These are phyloP conservation scores for Onychostoma macrolepis DNA, from an alignment of 2,113 vertebrate species.

Conservation along the genomic window DNA sequence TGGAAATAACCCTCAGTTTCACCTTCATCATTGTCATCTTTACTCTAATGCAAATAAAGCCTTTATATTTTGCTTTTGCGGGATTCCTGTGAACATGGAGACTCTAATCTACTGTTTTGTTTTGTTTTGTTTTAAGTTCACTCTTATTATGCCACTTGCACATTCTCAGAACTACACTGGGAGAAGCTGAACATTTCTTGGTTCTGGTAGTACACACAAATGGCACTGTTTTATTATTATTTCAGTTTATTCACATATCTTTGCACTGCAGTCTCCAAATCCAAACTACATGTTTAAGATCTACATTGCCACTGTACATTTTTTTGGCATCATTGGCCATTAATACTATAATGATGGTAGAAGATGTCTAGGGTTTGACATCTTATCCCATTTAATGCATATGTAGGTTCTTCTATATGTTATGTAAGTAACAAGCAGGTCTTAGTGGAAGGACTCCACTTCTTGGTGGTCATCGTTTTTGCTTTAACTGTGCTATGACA, in stretches of 20 bases:
- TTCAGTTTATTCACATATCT: not conserved
- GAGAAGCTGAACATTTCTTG: not conserved
- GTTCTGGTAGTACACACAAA: not conserved
- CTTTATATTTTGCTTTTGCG: conserved; percentile 12
- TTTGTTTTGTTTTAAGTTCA: not conserved
- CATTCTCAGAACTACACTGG: not conserved
- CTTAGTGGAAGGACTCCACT: conserved; percentile 5
- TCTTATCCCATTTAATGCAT: not conserved
- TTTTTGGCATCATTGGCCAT: not conserved
- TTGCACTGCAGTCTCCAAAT: not conserved
- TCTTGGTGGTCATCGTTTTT: no score
- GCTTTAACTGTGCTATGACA: not conserved
- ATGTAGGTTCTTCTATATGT: not conserved
- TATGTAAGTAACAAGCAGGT: not conserved
- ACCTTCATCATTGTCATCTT: conserved; percentile 33
- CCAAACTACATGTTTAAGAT: not conserved
- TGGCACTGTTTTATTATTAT: not conserved
- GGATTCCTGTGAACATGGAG: conserved; percentile 18
- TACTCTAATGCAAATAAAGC: conserved; percentile 11
- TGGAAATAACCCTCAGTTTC: conserved; percentile 81
- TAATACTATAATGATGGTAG: not conserved
- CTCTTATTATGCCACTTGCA: not conserved
- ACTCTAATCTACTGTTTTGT: not conserved
- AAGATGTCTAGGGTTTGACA: not conserved
- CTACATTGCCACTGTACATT: not conserved